Base-by-base conservation (phyloP, 2,888 invertebrate genomes). In the Capitulum mitella region DNA sequence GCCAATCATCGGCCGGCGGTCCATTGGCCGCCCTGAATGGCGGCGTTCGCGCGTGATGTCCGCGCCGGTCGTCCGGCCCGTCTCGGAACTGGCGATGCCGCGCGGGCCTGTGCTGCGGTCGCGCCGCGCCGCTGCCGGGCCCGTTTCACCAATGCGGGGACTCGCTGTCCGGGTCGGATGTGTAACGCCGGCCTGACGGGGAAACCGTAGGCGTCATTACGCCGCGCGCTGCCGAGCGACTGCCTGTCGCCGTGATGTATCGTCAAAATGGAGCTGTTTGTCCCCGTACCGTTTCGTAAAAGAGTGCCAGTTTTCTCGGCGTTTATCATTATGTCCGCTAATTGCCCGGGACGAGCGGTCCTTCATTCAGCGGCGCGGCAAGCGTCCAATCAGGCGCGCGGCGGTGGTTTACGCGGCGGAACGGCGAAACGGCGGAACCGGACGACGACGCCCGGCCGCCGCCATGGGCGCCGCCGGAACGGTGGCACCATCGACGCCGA, bases 271-370 rank as follows among this genome's bases (percentile, higher is more conserved):
- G 16, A 79, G 80, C 43, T 80, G 80, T 5, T 79, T 46, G 80
- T 48, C 19, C 78, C 77, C 8, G 80, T 79, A 3, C 81, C 81
- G 22, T 80, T 80, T 37, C 80, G 80, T n/a, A 29, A 80, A 78
- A 12, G 79, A 75, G 19, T 80, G 81, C 12, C 85, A 80, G 26
- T 85, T 82, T 32, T 83, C 89, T 84, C 92, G 92, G 97, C 97
- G 97, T 87, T 97, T 96, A 84, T 97, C 95, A 78, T 97, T 96
- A n/a, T 96, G 96, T 83, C 95, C 92, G 86, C 93, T 97, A 87
- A 97, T 97, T 58, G 58, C n/a, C 83, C 93, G 94, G 89, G 94
- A 93, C 79, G 97, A 94, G 29, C 58, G 58, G 10, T 29, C 26
- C 10, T n/a, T 58, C 58, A 29, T 58, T 58, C 58, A 58, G 29